Evolutionary conservation across 1,140 invertebrate genomes (phyloP).

Genomic region (Meteorus sp.): DNA sequence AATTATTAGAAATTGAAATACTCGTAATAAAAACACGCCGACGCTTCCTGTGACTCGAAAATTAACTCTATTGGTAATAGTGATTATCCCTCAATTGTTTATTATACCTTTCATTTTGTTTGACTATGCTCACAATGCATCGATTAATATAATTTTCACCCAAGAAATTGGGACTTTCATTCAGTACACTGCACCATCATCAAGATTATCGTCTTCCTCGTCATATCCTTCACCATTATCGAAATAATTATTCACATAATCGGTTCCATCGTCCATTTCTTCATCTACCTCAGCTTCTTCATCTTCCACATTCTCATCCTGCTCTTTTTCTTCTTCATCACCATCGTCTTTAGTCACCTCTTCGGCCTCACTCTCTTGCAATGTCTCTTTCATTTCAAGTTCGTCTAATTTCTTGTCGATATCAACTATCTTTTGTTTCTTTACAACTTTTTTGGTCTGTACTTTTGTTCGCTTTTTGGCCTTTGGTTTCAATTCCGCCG

Average conservation of each 20-base stretch:
- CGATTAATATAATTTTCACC: background rate
- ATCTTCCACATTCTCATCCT: conserved; percentile 38
- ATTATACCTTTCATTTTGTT: background rate
- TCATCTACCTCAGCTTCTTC: conserved; percentile 63
- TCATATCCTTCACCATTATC: conserved; percentile 86
- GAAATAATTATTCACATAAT: conserved; percentile 82
- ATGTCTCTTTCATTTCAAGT: conserved; percentile 63
- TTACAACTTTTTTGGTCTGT: conserved; percentile 19
- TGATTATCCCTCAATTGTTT: background rate
- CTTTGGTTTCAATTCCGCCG: conserved; percentile 58
- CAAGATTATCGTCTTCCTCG: conserved; percentile 83
- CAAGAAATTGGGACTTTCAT: background rate
- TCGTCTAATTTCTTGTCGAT: conserved; percentile 61
- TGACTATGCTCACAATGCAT: background rate
- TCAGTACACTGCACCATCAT: conserved; percentile 74
- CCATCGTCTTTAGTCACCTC: conserved; percentile 60
- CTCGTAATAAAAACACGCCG: conserved; percentile 56
- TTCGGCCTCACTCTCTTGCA: conserved; percentile 52
- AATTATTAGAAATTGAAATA: conserved; percentile 55
- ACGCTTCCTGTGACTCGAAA: conserved; percentile 51
- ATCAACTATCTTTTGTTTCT: conserved; percentile 47
- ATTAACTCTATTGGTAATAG: background rate
- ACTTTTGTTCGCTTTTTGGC: conserved; percentile 49
- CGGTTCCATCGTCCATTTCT: conserved; percentile 75
- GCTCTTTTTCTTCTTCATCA: conserved; percentile 54